Base-by-base conservation (phyloP, 2,888 invertebrate species). In the Stenotaenia linearis region DNA sequence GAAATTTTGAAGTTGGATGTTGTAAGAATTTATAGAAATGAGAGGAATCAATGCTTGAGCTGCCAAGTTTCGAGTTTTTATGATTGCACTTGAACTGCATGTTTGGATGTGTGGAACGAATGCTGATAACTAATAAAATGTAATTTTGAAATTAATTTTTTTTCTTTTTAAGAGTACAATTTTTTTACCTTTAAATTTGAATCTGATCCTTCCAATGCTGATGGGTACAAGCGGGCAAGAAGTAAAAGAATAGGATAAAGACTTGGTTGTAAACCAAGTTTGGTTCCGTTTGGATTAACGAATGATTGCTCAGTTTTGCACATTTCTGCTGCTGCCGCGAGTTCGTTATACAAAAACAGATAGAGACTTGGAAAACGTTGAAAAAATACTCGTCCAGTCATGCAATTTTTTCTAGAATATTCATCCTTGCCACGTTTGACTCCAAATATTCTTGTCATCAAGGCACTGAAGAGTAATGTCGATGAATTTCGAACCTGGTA, bases 371-470 rank as follows among this genome's bases (percentile, higher is more conserved):
- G 90, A 85, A 90, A 92, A 80, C 89, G 88, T 82, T 92, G 89
- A 86, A 95, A 95, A 88, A 97, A 97, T 75, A 93, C 90, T 80
- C 91, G 84, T 0, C 88, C 88, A 32, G 88, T 88, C 84, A 88
- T 86, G 32, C 86, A 82, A 81, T 86, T 86, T 80, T 86, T 84
- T 21, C 83, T 86, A 15, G 85, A 85, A 37, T 85, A 82, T 79
- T 87, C 87, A 83, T 90, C 75, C 90, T 92, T 30, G 56, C 85
- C 84, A 74, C 86, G 83, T 80, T 87, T 87, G 23, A 95, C 96
- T 1, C 97, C 97, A 88, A 98, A 97, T 82, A 95, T 91, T 82
- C 97, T 89, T 74, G 91, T 91, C 84, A 95, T 90, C 40, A 98
- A 88, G 2, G 96, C 90, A 81, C 94, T 91, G 85, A 95, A 93